These are phyloP conservation scores for Acanthiza pusilla DNA, from an alignment of 2,797 vertebrate species.

Conservation along the genomic window DNA sequence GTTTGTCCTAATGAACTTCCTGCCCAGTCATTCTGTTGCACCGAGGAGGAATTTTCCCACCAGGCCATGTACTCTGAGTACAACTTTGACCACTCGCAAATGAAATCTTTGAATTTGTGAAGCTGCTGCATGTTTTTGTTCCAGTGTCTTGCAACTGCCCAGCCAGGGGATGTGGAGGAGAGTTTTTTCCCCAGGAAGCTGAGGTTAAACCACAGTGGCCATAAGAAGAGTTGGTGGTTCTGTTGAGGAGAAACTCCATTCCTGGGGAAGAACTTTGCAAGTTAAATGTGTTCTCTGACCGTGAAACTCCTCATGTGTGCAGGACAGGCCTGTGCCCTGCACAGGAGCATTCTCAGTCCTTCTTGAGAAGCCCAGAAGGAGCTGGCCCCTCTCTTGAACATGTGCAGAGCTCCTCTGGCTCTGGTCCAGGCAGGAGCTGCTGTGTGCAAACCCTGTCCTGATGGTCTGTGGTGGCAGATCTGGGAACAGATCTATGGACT, in stretches of 20 bases:
- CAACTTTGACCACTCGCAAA: background rate
- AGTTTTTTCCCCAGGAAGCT: background rate
- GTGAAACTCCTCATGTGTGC: accelerated
- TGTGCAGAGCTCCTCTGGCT: background rate
- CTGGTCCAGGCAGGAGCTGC: background rate
- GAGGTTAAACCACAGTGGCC: background rate
- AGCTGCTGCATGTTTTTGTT: background rate
- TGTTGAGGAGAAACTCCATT: background rate
- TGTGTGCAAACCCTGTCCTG: background rate
- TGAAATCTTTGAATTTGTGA: background rate
- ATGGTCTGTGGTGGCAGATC: background rate
- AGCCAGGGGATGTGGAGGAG: background rate
- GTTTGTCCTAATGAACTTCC: constrained; percentile 47
- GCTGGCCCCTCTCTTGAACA: background rate
- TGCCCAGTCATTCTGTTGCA: background rate
- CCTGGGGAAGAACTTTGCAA: background rate
- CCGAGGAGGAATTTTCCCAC: background rate
- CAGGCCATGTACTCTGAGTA: background rate
- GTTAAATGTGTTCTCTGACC: background rate
- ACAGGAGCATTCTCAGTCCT: background rate
- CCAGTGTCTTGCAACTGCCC: background rate
- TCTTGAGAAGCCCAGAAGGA: background rate
- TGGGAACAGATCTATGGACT: background rate
- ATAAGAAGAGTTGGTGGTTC: background rate
- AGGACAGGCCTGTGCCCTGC: background rate